phyloP scores from a whole-genome alignment of 1,140 invertebrate species.

The Apis mellifera region Amel_HAv3.1 CM009941.2:12609501-12610000 shows the following conservation, averaged over 20 bases:
- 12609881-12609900: no score
- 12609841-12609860: no score
- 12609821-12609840: no score
- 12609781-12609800: no score
- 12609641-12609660: not conserved
- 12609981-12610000: conserved; percentile 69
- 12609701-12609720: not conserved
- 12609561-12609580: not conserved
- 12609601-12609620: not conserved
- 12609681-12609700: not conserved
- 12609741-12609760: not conserved
- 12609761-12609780: not conserved
- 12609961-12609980: conserved; percentile 38
- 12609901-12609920: no score
- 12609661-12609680: not conserved
- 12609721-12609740: not conserved
- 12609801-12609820: no score
- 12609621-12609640: not conserved
- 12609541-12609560: not conserved
- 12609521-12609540: no score
- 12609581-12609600: not conserved
- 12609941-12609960: not conserved
- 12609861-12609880: no score
- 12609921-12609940: not conserved
- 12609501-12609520: conserved; percentile 1